Base-by-base conservation (phyloP, 2,888 invertebrate genomes). In the Drosophila villosipedis region DNA sequence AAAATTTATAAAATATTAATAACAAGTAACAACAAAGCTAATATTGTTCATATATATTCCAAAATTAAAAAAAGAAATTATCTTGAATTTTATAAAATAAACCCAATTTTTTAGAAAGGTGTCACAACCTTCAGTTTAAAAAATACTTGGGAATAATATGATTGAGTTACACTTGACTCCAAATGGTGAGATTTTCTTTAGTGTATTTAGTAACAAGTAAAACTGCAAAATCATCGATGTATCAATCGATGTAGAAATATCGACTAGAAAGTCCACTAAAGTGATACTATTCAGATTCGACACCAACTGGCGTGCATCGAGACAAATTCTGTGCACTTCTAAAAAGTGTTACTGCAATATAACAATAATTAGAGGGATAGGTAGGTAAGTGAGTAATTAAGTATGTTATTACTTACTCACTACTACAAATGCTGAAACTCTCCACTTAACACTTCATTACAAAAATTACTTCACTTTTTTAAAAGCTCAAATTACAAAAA, bases 61-160 rank as follows among this genome's bases (percentile, higher is more conserved):
- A 33, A 33, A 33, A 33, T 33, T 33, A 0, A 3, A 31, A 31
- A 9, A 31, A 12, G 12, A 10, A 25, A 25, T 25, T 10, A 1
- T 10, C 12, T 33, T 35, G 1, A 14, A 35, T 0, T 35, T 9
- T 19, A 9, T 19, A 9, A 39, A 39, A 39, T 35, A 1, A 22
- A n/a, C 6, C 2, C 3, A 0, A 12, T n/a, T 43, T n/a, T 12
- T n/a, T n/a, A n/a, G n/a, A 12, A 12, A 12, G 12, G 1, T 6
- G 3, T 12, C 1, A 4, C n/a, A 43, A 43, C 2, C 3, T 12
- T n/a, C n/a, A 6, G n/a, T 5, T n/a, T 43, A 12, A n/a, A 10
- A 12, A 6, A 12, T 43, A 12, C 10, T 12, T 43, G 19, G 3
- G 41, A 43, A n/a, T 12, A 41, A 41, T 3, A n/a, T 12, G n/a